These are phyloP conservation scores for Galerucella pusilla DNA, from an alignment of 2,888 invertebrate genomes.

Conservation along the genomic window DNA sequence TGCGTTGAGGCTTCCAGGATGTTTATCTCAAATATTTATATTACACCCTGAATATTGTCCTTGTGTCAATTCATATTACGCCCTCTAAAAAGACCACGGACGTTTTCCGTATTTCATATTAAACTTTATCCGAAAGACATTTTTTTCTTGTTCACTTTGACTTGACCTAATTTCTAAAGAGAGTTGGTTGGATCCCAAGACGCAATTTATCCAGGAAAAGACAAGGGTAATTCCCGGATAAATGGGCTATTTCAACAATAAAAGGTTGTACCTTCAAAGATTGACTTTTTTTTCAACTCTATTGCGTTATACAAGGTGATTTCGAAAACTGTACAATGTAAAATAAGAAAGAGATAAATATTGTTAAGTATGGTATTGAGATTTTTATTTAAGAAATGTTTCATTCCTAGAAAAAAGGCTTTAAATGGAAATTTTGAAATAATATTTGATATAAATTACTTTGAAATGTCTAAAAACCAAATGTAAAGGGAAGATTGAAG, in stretches of 20 bases:
- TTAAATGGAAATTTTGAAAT: no score
- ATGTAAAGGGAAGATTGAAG: no score
- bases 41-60: not conserved
- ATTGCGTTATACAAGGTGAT: not conserved
- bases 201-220: conserved; percentile 3
- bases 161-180: not conserved
- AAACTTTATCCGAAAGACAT: not conserved
- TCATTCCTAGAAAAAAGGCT: no score
- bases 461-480: no score
- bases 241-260: conserved; percentile 1
- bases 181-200: not conserved
- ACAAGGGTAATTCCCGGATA: not conserved
- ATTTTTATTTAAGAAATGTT: no score
- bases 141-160: not conserved
- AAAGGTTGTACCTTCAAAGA: not conserved
- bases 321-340: not conserved
- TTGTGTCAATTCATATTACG: not conserved
- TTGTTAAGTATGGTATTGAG: no score
- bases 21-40: not conserved
- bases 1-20: not conserved
- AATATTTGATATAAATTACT: no score
- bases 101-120: not conserved
- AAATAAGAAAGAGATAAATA: no score
- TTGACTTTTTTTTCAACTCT: not conserved
- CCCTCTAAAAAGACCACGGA: not conserved